Evolutionary conservation across 2,113 vertebrate genomes (phyloP), one percentile per base, ranked within the genome.

Genomic region (Silurus meridionalis): DNA sequence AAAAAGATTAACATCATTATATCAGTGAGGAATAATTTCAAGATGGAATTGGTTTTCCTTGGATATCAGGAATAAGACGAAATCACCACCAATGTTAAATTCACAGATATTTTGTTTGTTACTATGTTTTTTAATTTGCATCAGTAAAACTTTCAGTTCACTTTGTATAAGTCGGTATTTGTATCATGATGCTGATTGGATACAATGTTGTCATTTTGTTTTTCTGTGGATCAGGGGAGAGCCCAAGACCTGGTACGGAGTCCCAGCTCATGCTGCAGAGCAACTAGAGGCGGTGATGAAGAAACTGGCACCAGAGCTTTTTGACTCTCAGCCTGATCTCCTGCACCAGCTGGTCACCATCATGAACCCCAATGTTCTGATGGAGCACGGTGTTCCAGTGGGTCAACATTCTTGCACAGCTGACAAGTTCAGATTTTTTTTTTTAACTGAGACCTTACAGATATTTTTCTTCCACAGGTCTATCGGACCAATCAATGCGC

Each of bases 401-500:
- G 88, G 97, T 96, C 19, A 8, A 50, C 14, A 46, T 37, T 58
- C 52, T 4, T 48, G 78, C 57, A 80, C 19, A 80, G 3, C 17
- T 60, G n/a, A 8, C 53, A 19, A 72, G 37, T 74, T 14, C 25
- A 53, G 17, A 25, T 10, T 72, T 19, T 13, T 46, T 21, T 25
- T 23, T 55, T 19, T 74, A 10, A 2, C n/a, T 10, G 53, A 71
- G 48, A 82, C 5, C 57, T 57, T 37, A 67, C n/a, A 10, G 66
- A 21, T 53, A 37, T 21, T 77, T 14, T 88, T 52, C 9, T 50
- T 13, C 4, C 9, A 17, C 93, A 99, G 98, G 97, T 99, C 64
- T 99, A 96, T 94, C 95, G 98, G 92, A 99, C 98, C 88, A 99
- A 99, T 94, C 98, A 99, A 90, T 99, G 98, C 90, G 98, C 98